Base-by-base conservation (phyloP, 2,113 vertebrate genomes). In the Neoarius graeffei region DNA sequence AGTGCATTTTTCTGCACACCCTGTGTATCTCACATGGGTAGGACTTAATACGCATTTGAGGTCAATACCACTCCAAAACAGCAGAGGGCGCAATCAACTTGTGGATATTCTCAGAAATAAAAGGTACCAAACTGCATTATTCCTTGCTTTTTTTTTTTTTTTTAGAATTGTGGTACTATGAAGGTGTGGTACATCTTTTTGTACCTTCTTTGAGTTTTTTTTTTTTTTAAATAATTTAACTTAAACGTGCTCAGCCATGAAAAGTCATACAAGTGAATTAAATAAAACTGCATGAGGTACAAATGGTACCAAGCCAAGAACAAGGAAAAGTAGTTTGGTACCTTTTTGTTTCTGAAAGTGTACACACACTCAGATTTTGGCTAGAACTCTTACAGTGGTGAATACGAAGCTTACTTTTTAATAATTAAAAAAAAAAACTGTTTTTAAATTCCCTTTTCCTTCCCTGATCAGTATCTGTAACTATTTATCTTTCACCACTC, bases 81-180 rank as follows among this genome's bases (percentile, higher is more conserved):
- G 89, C 85, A 94, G 94, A 87, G 90, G 91, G 91, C 88, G 87
- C 89, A 59, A 88, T 73, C 48, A 54, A 7, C 42, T 77, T 0
- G 1, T 8, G 13, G n/a, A 54, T 25, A 52, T 11, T 13, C 42
- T 76, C 73, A 76, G 14, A 56, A 56, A 80, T 27, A 54, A 56
- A 79, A 17, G 5, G 10, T n/a, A 52, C 76, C 50, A 15, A 56
- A 27, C 52, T 4, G 25, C 8, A 27, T 14, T 15, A n/a, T 15
- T 25, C 10, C 10, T 77, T 35, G 35, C n/a, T 71, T 35, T 35
- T 35, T 30, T 30, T 30, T 42, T 42, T 2, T 42, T 42, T 52
- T 19, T 23, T n/a, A 48, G 19, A 74, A 42, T 42, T 42, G 30
- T 19, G 30, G 27, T 6, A 67, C n/a, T 67, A 67, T 27, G 7